These are phyloP conservation scores for Smithornis capensis DNA, from an alignment of 2,113 vertebrate species.

Conservation along the genomic window DNA sequence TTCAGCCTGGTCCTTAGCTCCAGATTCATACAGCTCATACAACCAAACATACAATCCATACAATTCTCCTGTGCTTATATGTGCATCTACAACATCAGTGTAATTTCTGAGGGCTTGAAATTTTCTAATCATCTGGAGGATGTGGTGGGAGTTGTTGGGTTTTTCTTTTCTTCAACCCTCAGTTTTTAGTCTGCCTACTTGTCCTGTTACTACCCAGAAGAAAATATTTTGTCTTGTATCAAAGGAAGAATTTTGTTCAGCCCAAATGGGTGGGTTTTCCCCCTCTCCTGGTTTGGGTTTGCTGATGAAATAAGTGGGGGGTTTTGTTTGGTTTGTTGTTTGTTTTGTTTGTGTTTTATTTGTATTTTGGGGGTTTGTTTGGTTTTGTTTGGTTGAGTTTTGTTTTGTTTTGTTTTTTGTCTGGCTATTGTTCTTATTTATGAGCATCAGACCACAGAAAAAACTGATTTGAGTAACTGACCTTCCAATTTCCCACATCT, in stretches of 20 bases:
- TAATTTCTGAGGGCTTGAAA: not conserved
- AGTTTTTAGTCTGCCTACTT: not conserved
- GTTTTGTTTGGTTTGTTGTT: not conserved
- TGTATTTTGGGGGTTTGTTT: not conserved
- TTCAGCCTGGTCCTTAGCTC: not conserved
- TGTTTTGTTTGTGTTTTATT: not conserved
- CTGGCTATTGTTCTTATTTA: not conserved
- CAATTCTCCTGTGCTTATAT: not conserved
- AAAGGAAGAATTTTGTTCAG: not conserved
- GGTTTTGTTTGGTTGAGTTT: not conserved
- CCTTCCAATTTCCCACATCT: not conserved
- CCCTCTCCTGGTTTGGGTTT: not conserved
- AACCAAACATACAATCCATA: not conserved
- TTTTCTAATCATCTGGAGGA: not conserved
- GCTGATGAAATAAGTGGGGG: not conserved
- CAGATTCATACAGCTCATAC: not conserved
- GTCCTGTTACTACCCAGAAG: not conserved
- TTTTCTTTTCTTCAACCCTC: not conserved
- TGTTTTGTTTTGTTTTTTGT: not conserved
- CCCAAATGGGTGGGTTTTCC: not conserved
- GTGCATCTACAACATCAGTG: not conserved
- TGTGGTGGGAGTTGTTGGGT: rapidly evolving
- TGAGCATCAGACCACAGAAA: not conserved
- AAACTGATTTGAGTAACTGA: not conserved
- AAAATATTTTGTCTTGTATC: not conserved